Evolutionary conservation across 2,888 invertebrate species (phyloP), one percentile per base, ranked within the genome.

Genomic region (Actias luna): DNA sequence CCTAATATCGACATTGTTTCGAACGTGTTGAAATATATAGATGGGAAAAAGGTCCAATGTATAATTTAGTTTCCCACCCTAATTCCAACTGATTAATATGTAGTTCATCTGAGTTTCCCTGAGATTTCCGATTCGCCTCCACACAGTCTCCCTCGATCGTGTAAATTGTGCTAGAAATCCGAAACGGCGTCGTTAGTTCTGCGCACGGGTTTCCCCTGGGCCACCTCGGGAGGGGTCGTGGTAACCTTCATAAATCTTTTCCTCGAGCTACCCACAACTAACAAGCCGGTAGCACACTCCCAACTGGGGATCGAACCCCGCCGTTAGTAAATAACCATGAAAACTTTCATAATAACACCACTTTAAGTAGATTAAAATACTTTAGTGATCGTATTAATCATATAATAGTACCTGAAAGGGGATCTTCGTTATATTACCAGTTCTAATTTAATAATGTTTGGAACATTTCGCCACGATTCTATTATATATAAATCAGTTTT

Each of bases 171-270:
- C 85, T 88, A 75, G 89, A 88, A 89, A 90, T 88, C 85, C 86
- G 87, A 89, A 85, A 84, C 87, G 87, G 84, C 84, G 78, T 89
- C 89, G 90, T 92, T 91, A 90, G 88, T 88, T 91, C 82, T 82
- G 83, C 83, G 80, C 77, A 73, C 80, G 80, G 84, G 79, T 78
- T 78, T 88, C 91, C 91, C 86, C 74, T 77, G 90, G 88, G 89
- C 82, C 82, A 82, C 81, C 82, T 77, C 81, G 84, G 80, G 81
- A 72, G 82, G 80, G 86, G 86, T 85, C 84, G 83, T 72, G 79
- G 79, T 78, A 82, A 90, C 91, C 89, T 85, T 83, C 85, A 91
- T 91, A 91, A 92, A 92, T 92, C 92, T 91, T 87, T 86, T 88
- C 84, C 84, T 80, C 84, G 80, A 84, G 83, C 84, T 83, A 78